Base-by-base conservation (phyloP, 2,888 invertebrate genomes). In the Noctuana brunneofusca region DNA sequence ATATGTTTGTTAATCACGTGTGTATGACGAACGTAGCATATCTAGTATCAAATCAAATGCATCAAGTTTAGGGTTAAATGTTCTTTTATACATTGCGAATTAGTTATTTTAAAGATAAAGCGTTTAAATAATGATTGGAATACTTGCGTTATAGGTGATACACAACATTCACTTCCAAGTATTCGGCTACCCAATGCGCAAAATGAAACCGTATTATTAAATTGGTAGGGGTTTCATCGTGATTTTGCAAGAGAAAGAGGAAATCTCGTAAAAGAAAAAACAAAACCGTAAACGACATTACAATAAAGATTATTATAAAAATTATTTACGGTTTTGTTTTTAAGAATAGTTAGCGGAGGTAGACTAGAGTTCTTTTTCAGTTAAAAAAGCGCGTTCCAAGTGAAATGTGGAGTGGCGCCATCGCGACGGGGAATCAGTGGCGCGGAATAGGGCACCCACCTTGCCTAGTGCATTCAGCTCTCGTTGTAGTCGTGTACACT, bases 401-500 rank as follows among this genome's bases (percentile, higher is more conserved):
- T 48, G 22, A 48, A 48, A 22, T 35, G 49, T 24, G 53, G 41
- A 49, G 60, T 46, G 64, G 57, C 24, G 50, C 20, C 53, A 54
- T 49, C 64, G 59, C 43, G 59, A 48, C 48, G 48, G 48, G 12
- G 52, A 58, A 52, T 52, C 63, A 63, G 48, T 56, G 55, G 58
- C 46, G 58, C 65, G 63, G 43, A 48, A 59, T 65, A 63, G 62
- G 62, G 54, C 62, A 58, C 62, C 58, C 48, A 58, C 62, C 65
- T 62, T 58, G 53, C 54, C 65, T 65, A 41, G 56, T 59, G 58
- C 58, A 58, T 50, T 35, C 35, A 22, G 35, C 22, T 8, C 53
- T 54, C 22, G 53, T 52, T 30, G 50, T 54, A 30, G 9, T 30
- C 43, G 24, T 6, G 20, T 48, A 32, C 20, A 27, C 27, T 8